A percentile compares a stretch with the other conserved stretches of the same genome.
phyloP scores from a whole-genome alignment of 2,888 invertebrate genomes.

The Erannis defoliaria region DNA sequence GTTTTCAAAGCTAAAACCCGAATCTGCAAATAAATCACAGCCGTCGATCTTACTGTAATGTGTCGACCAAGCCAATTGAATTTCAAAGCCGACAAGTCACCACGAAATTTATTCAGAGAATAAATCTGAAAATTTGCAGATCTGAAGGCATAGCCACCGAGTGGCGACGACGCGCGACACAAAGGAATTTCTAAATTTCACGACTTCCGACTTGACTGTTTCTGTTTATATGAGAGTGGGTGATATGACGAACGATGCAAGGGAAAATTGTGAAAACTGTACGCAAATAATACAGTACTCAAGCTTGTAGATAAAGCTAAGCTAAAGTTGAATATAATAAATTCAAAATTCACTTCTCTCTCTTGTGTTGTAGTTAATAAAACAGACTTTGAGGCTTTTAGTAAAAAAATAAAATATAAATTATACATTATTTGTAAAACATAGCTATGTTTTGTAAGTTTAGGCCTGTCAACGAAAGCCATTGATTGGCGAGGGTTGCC shows the following conservation, averaged over 20 bases:
- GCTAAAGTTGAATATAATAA: no score
- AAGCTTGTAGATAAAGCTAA: no score
- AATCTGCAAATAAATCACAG: constrained; percentile 68
- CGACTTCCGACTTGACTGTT: constrained; percentile 83
- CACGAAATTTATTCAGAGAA: constrained; percentile 86
- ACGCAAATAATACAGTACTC: constrained; percentile 20
- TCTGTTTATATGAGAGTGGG: constrained; percentile 82
- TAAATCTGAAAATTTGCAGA: constrained; percentile 87
- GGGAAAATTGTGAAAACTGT: constrained; percentile 58
- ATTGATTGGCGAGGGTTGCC: no score
- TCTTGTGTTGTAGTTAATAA: no score
- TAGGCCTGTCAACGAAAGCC: no score
- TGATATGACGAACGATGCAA: constrained; percentile 81
- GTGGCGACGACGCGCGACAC: constrained; percentile 83
- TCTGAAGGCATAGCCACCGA: constrained; percentile 83
- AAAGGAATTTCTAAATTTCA: constrained; percentile 87
- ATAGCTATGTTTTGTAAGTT: no score
- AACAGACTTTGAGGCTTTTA: no score
- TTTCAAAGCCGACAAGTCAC: constrained; percentile 85
- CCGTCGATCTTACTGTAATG: constrained; percentile 80
- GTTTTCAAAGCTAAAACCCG: constrained; percentile 46
- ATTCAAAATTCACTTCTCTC: no score
- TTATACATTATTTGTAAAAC: no score
- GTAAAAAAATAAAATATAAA: no score
- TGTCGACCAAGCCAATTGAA: constrained; percentile 85